Percentiles rank a stretch among this genome's conserved stretches.
These are phyloP conservation scores for Pyxicephalus adspersus DNA, from an alignment of 2,113 vertebrate genomes.

Conservation along the genomic window DNA sequence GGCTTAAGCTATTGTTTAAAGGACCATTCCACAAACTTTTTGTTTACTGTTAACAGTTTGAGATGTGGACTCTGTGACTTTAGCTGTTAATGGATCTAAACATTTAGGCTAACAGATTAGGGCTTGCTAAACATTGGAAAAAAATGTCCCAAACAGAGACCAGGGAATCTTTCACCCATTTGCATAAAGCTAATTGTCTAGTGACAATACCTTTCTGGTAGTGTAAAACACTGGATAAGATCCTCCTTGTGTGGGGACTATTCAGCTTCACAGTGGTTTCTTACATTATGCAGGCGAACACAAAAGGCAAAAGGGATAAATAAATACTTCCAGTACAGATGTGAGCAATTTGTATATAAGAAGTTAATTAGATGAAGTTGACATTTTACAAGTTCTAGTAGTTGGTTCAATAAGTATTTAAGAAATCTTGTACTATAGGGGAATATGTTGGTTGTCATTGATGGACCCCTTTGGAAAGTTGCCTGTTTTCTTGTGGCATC, in stretches of 20 bases:
- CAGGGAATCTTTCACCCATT: constrained; percentile 68
- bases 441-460: too few species aligned
- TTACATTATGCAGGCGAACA: constrained; percentile 41
- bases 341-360: constrained; percentile 44
- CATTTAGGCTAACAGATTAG: constrained; percentile 83
- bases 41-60: constrained; percentile 77
- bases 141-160: constrained; percentile 79
- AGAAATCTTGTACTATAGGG: too few species aligned
- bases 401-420: too few species aligned
- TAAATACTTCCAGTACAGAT: constrained; percentile 38
- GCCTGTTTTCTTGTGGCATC: too few species aligned
- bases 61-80: constrained; percentile 78
- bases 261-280: constrained; percentile 58
- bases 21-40: constrained; percentile 76
- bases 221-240: constrained; percentile 59
- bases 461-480: too few species aligned
- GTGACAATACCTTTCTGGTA: constrained; percentile 69
- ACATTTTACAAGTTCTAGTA: not conserved
- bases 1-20: constrained; percentile 73
- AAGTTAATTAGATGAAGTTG: constrained; percentile 24
- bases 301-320: constrained; percentile 34
- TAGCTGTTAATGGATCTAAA: constrained; percentile 85
- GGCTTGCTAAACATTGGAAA: constrained; percentile 74
- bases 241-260: constrained; percentile 61
- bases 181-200: constrained; percentile 64